Evolutionary conservation across 2,797 vertebrate species (phyloP), one percentile per base, ranked within the genome.

Genomic region (Ctenopoma kingsleyae): DNA sequence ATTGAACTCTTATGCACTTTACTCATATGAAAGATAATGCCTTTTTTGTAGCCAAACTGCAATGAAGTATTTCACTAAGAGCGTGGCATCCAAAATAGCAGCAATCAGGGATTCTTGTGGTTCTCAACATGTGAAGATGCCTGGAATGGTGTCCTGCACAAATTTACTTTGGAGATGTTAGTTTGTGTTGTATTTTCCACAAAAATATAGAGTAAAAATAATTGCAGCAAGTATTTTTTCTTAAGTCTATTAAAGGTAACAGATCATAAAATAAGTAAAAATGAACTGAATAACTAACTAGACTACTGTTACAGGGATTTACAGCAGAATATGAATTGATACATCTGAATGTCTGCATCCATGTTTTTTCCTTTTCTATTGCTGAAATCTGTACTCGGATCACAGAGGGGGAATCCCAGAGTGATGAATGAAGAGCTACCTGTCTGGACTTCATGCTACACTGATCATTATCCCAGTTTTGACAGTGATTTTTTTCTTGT

Each of bases 1-100:
- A 90, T 78, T 84, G 86, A 91, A 86, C 86, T 92, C 85, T 78
- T 66, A 60, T 56, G 80, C 77, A 66, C 80, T 85, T 72, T 80
- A 68, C 80, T 76, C 79, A 76, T 71, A 86, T 80, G 77, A 75
- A 84, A 76, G 78, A 74, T 80, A 79, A 91, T 79, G 69, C 80
- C 71, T 74, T 88, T 36, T 79, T 61, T 81, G 76, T 40, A 66
- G 85, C 71, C 70, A 81, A 80, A 86, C 78, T 59, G 81, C 67
- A 71, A 53, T 80, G 62, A 75, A 81, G 72, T 76, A 69, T 80
- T 86, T 84, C 74, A 76, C 55, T 68, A 74, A 91, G 82, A 84
- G 62, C 40, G 9, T 7, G 27, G 61, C 50, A 32, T 56, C 74
- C 53, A 60, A 44, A 73, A 54, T 13, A 74, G 49, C 59, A 79